These are phyloP conservation scores for Frankliniella fusca DNA, from an alignment of 2,888 invertebrate genomes.

Conservation along the genomic window DNA sequence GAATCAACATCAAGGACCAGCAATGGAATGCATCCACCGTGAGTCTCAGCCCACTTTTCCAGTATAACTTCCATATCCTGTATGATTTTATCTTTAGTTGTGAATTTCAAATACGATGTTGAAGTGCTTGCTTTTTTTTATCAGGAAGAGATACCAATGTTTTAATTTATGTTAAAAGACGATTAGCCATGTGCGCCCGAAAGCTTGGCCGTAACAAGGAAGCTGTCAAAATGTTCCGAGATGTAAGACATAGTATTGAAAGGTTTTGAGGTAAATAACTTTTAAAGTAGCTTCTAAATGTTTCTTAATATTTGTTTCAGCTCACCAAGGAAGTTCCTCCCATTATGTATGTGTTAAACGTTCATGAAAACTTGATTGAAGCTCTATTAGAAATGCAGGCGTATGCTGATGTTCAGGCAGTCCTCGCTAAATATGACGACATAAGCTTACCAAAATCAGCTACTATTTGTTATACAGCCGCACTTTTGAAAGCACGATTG, in stretches of 20 bases:
- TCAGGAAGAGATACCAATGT: conserved; percentile 85
- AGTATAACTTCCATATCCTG: background rate
- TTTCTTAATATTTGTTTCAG: conserved; percentile 46
- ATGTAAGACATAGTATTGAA: conserved; percentile 51
- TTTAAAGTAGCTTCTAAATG: background rate
- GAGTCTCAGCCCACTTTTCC: conserved; percentile 35
- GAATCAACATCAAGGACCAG: conserved; percentile 68
- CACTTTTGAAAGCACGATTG: conserved; percentile 83
- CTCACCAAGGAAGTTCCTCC: conserved; percentile 94
- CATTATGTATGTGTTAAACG: conserved; percentile 86
- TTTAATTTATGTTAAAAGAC: conserved; percentile 86
- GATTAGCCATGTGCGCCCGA: conserved; percentile 95
- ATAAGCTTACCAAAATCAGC: conserved; percentile 92
- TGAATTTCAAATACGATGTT: background rate
- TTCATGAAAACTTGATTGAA: conserved; percentile 95
- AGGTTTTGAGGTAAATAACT: background rate
- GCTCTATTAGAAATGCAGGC: conserved; percentile 91
- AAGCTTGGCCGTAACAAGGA: conserved; percentile 91
- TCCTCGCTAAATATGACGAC: conserved; percentile 89
- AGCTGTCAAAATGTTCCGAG: conserved; percentile 93
- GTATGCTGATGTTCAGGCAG: conserved; percentile 93
- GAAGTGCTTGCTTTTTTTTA: conserved; percentile 36
- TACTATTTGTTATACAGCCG: conserved; percentile 90
- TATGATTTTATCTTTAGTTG: background rate
- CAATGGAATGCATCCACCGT: conserved; percentile 71